Evolutionary conservation across 2,797 vertebrate genomes (phyloP).

Genomic region (Luscinia luscinia): DNA sequence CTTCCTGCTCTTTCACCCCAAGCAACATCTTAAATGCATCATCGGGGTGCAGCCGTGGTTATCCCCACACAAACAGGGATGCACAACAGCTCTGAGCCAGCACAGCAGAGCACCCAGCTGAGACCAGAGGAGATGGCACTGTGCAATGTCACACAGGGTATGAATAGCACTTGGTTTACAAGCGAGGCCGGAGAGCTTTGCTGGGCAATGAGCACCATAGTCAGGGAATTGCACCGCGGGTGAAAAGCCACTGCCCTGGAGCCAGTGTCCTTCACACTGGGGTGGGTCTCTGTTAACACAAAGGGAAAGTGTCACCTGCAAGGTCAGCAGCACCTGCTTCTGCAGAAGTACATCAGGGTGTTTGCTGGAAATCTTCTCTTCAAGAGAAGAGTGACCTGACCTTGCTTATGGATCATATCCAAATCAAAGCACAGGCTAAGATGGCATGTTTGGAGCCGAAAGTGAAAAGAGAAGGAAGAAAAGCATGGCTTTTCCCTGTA

Average conservation of each 20-base stretch:
- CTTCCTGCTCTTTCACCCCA: too few species aligned
- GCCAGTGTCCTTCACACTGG: neutral
- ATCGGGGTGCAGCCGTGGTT: too few species aligned
- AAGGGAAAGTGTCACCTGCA: constrained; percentile 17
- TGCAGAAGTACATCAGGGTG: neutral
- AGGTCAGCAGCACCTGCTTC: constrained; percentile 16
- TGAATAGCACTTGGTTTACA: neutral
- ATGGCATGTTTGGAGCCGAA: neutral
- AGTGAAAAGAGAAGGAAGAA: constrained; percentile 6
- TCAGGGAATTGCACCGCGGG: neutral
- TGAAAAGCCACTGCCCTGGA: constrained; percentile 2
- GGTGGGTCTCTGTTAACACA: neutral
- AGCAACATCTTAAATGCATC: too few species aligned
- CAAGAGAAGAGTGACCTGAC: neutral
- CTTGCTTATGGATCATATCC: neutral
- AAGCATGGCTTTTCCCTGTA: neutral
- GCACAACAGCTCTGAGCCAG: neutral
- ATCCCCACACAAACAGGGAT: neutral
- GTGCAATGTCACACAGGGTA: fast-evolving
- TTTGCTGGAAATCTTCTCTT: neutral
- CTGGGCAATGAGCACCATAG: neutral
- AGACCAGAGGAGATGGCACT: neutral
- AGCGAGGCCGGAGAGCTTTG: neutral
- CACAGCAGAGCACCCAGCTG: neutral
- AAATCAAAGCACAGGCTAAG: neutral